Evolutionary conservation across 2,797 vertebrate species (phyloP), one percentile per base, ranked within the genome.

Genomic region (Sternarchorhynchus goeldii): DNA sequence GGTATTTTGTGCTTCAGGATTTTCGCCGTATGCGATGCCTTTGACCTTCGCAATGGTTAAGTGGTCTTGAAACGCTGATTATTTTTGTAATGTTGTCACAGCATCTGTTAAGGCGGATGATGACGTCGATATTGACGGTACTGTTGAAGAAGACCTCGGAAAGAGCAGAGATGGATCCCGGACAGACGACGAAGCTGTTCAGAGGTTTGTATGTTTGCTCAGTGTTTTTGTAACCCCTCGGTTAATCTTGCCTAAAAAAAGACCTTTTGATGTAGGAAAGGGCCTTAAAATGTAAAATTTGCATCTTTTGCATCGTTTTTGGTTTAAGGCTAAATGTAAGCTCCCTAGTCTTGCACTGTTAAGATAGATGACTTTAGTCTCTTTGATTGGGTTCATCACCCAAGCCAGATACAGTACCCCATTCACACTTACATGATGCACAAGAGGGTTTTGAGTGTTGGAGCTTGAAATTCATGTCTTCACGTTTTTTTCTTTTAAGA

Each of bases 141-240:
- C 93, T 0, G 93, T 98, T 2, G 98, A 99, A 72, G 96, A 98
- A 0, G 97, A 99, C 75, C 80, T 99, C 65, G 98, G 98, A 3
- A 99, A 98, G 90, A 99, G 98, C 88, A 91, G 97, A 84, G 98
- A 99, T 84, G 97, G 95, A 36, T 99, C 98, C 68, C 94, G 93
- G 83, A 99, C 98, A 0, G 98, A 99, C 14, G 97, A 99, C 45
- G 98, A 99, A 91, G 95, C 96, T 68, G 94, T 98, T 25, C 95
- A 98, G 90, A 97, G 97, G 98, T 98, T 66, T 73, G 92, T 89
- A 25, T 36, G 31, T 79, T 76, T 31, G 6, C 58, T 62, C 8
- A 62, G 14, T 25, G 25, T 6, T 18, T n/a, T 45, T 62, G 60
- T 34, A 21, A n/a, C 56, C 20, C 29, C 32, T 53, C 3, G 62